phyloP scores from a whole-genome alignment of 1,140 invertebrate genomes.

The Aethina tumida region DNA sequence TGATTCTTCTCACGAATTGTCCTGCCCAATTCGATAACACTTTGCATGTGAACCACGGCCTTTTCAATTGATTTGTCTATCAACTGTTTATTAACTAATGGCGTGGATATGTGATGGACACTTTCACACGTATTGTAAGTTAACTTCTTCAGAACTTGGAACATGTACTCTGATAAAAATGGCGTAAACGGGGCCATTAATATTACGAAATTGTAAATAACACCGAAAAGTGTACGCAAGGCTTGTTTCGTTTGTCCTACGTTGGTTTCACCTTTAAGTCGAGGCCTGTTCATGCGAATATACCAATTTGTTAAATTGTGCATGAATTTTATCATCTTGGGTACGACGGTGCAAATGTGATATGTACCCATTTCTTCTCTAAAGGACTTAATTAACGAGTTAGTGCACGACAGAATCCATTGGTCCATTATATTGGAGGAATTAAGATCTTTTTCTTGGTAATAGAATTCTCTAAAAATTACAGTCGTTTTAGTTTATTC shows the following conservation, averaged over 20 bases:
- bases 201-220: constrained; percentile 80
- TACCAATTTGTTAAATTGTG: constrained; percentile 98
- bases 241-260: constrained; percentile 75
- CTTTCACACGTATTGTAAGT: constrained; percentile 45
- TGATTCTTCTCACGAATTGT: constrained; percentile 87
- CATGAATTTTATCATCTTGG: constrained; percentile 88
- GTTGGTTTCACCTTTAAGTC: constrained; percentile 80
- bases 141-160: constrained; percentile 67
- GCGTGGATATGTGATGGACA: constrained; percentile 85
- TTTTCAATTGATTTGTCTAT: constrained; percentile 84
- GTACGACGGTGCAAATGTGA: constrained; percentile 90
- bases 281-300: constrained; percentile 89
- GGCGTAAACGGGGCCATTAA: constrained; percentile 97
- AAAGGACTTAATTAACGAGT: constrained; percentile 82
- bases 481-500: constrained; percentile 67
- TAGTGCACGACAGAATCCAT: constrained; percentile 96
- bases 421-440: constrained; percentile 87
- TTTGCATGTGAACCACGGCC: constrained; percentile 87
- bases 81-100: constrained; percentile 55
- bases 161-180: constrained; percentile 96
- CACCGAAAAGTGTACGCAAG: constrained; percentile 78
- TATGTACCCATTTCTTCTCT: constrained; percentile 91
- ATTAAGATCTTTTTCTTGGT: constrained; percentile 50
- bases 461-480: constrained; percentile 55
- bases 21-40: constrained; percentile 88